Evolutionary conservation across 2,888 invertebrate genomes (phyloP).

Genomic region (Agrochola lychnidis): DNA sequence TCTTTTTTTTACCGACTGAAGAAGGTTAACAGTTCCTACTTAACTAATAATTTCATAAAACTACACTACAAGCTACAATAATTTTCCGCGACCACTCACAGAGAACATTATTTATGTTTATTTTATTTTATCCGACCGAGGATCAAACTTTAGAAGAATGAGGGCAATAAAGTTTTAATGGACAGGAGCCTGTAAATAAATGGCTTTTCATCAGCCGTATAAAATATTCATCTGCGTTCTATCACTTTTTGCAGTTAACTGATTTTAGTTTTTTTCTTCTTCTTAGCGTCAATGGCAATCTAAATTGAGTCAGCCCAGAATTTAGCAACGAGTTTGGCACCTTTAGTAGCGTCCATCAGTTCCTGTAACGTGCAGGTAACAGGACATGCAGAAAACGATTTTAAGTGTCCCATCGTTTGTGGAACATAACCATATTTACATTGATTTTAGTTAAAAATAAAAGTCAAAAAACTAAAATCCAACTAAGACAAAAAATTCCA

Average conservation of each 20-base stretch:
- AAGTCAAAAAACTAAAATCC: too few species aligned
- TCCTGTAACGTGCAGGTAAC: neutral
- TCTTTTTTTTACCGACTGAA: too few species aligned
- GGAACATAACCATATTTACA: neutral
- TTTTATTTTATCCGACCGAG: neutral
- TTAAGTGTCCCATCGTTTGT: neutral
- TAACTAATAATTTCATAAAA: constrained; percentile 48
- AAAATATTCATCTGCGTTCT: neutral
- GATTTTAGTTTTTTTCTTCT: neutral
- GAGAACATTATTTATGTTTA: neutral
- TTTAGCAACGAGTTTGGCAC: neutral
- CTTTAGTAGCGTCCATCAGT: neutral
- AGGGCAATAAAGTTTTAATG: neutral
- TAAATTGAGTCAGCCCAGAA: too few species aligned
- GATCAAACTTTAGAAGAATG: neutral
- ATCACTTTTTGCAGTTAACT: neutral
- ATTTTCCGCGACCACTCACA: constrained; percentile 1
- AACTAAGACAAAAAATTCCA: too few species aligned
- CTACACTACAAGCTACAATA: constrained; percentile 22
- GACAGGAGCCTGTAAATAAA: neutral
- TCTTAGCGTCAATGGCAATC: neutral
- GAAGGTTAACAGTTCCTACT: neutral
- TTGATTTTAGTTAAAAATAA: neutral
- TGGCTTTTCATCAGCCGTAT: neutral
- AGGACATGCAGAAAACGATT: neutral